Conservation (phyloP, 2,113 vertebrate species). For the Eurypyga helias region DNA sequence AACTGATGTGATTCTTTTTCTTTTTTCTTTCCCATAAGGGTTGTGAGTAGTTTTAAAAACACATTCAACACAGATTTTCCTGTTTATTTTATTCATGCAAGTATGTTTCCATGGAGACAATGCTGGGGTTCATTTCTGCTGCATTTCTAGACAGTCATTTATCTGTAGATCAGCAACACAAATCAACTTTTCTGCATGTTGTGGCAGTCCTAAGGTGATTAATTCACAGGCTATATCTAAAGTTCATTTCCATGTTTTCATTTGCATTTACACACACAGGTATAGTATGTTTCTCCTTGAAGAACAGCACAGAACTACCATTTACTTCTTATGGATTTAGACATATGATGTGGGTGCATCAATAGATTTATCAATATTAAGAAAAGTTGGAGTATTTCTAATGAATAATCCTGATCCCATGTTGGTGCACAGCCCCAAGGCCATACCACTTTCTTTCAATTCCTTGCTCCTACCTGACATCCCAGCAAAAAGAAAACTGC, state of each 20-base stretch:
- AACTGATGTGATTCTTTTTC: background rate
- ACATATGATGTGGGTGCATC: background rate
- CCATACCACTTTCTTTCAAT: background rate
- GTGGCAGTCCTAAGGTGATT: background rate
- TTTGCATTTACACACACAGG: background rate
- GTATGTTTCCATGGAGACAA: conserved; percentile 45
- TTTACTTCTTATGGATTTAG: background rate
- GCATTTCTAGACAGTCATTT: conserved; percentile 7
- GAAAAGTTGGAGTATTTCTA: background rate
- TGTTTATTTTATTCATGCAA: conserved; percentile 34
- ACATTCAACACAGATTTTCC: background rate
- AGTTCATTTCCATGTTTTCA: background rate
- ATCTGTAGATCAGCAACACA: background rate
- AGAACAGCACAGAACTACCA: background rate
- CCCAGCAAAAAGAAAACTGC: background rate
- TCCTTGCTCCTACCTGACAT: background rate
- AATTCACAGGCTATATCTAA: background rate
- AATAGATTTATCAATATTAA: background rate
- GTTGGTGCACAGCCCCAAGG: background rate
- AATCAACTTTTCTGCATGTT: conserved; percentile 41
- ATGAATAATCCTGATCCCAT: background rate
- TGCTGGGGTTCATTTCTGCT: background rate
- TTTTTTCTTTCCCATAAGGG: background rate
- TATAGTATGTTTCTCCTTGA: background rate
- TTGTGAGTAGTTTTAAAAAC: conserved; percentile 20